These are phyloP conservation scores for Coptotermes formosanus DNA, from an alignment of 1,140 invertebrate species.

Conservation along the genomic window DNA sequence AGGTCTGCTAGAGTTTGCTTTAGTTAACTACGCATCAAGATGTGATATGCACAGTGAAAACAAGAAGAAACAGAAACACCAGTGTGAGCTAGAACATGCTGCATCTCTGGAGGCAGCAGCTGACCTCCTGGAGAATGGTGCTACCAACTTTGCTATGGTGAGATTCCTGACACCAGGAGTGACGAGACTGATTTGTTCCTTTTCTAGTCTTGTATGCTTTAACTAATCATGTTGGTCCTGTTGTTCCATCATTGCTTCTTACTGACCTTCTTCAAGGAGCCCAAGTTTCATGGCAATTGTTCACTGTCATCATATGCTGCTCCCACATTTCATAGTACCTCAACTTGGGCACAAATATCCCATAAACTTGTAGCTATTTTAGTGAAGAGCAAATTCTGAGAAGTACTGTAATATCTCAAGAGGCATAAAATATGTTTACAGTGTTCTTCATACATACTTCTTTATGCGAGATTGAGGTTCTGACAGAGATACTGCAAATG, in stretches of 20 bases:
- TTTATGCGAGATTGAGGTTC: no score
- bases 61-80: constrained; percentile 81
- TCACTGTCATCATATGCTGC: no score
- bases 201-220: not conserved
- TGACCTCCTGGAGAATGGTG: constrained; percentile 78
- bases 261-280: not conserved
- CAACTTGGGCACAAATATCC: no score
- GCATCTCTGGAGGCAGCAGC: constrained; percentile 78
- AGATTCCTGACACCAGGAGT: constrained; percentile 40
- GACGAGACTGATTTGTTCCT: not conserved
- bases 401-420: no score
- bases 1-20: constrained; percentile 92
- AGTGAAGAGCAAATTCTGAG: no score
- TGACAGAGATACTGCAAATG: no score
- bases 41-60: constrained; percentile 89
- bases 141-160: constrained; percentile 85
- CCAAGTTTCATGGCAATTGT: not conserved
- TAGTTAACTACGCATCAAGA: constrained; percentile 94
- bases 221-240: not conserved
- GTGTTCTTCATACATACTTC: no score
- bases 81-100: constrained; percentile 67
- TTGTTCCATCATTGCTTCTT: not conserved
- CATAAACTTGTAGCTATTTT: no score
- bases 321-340: no score
- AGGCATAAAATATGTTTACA: no score